Evolutionary conservation across 1,140 invertebrate species (phyloP).

Genomic region (Dolichoris vasculosae): DNA sequence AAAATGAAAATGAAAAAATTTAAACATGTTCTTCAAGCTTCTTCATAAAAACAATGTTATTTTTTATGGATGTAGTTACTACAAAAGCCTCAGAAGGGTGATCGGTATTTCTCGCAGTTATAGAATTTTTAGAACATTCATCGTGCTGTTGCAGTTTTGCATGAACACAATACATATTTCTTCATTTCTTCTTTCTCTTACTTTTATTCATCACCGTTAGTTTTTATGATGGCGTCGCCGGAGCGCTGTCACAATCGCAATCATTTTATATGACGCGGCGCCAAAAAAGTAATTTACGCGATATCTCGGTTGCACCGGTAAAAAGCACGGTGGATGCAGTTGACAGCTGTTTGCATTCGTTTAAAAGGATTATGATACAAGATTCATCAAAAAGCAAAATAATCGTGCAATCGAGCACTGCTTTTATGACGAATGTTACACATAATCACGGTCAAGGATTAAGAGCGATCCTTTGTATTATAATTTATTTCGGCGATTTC

Average conservation of each 20-base stretch:
- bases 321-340: neutral
- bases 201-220: neutral
- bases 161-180: neutral
- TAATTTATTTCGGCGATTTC: constrained; percentile 2
- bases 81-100: neutral
- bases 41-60: neutral
- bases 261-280: neutral
- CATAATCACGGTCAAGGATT: constrained; percentile 8
- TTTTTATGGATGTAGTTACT: neutral
- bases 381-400: too few species aligned
- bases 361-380: neutral
- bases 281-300: constrained; percentile 24
- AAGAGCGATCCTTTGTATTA: constrained; percentile 33
- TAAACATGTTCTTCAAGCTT: neutral
- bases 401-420: constrained; percentile 36
- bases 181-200: too few species aligned
- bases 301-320: neutral
- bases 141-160: neutral
- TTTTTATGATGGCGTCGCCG: neutral
- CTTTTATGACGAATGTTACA: neutral
- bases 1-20: neutral
- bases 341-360: neutral
- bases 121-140: neutral
- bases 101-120: neutral
- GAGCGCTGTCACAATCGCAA: neutral